These are phyloP conservation scores for Pseudomyrmex dendroicus DNA, from an alignment of 1,140 invertebrate species.

Conservation along the genomic window DNA sequence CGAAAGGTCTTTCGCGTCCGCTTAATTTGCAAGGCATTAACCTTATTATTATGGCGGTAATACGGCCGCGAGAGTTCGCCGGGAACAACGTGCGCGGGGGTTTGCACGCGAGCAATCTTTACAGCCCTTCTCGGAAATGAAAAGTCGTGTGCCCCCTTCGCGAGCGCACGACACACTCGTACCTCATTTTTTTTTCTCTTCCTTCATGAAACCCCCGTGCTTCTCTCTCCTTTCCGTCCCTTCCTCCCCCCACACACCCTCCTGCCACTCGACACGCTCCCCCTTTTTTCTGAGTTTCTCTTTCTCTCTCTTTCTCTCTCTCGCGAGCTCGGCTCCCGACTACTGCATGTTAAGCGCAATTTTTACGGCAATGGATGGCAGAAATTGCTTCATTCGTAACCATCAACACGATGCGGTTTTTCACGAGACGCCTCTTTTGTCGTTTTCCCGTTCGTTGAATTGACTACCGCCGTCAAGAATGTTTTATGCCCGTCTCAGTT, in stretches of 20 bases:
- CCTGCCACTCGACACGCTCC: conserved; percentile 8
- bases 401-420: background rate
- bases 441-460: background rate
- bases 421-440: background rate
- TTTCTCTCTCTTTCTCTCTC: no score
- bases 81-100: conserved; percentile 33
- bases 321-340: background rate
- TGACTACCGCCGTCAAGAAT: background rate
- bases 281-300: conserved; percentile 11
- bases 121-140: conserved; percentile 74
- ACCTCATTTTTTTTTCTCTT: conserved; percentile 40
- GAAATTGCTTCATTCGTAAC: conserved; percentile 40
- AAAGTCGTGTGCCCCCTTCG: conserved; percentile 54
- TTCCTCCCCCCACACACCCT: no score
- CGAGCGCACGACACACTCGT: conserved; percentile 34
- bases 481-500: conserved; percentile 7
- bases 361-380: conserved; percentile 37
- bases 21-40: conserved; percentile 73
- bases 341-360: conserved; percentile 30
- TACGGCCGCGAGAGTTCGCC: conserved; percentile 64
- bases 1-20: conserved; percentile 66
- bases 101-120: conserved; percentile 72
- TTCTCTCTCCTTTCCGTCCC: background rate
- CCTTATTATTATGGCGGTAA: conserved; percentile 71
- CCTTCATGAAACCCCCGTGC: conserved; percentile 37